Conservation (phyloP, 2,113 vertebrate genomes). For the Acanthochromis polyacanthus region DNA sequence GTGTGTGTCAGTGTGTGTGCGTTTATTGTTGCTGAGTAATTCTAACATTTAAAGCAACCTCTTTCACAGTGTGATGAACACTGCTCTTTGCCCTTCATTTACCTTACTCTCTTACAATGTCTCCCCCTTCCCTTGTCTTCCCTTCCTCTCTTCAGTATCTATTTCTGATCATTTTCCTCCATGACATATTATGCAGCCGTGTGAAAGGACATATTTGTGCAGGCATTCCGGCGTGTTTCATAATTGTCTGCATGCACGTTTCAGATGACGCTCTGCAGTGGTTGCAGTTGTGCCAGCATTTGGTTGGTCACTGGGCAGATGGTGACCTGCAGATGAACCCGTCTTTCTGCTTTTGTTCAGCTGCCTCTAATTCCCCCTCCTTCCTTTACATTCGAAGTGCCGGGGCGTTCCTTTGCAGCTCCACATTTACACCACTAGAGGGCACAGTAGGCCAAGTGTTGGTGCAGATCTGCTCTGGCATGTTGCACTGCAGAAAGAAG, state of each 20-base stretch:
- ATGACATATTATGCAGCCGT: slow-evolving; percentile 78
- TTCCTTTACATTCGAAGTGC: slow-evolving; percentile 57
- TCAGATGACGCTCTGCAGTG: slow-evolving; percentile 85
- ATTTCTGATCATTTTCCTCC: slow-evolving; percentile 52
- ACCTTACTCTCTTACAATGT: slow-evolving; percentile 49
- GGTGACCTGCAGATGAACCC: slow-evolving; percentile 93
- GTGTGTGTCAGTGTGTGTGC: not conserved
- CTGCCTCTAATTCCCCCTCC: slow-evolving; percentile 89
- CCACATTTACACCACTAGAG: slow-evolving; percentile 79
- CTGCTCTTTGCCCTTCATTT: slow-evolving; percentile 59
- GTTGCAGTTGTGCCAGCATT: slow-evolving; percentile 87
- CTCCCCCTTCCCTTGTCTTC: slow-evolving; percentile 17
- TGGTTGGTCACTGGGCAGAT: slow-evolving; percentile 89
- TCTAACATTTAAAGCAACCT: slow-evolving; percentile 36
- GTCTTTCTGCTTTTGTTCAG: slow-evolving; percentile 89
- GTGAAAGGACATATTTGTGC: slow-evolving; percentile 42
- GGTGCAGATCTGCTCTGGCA: slow-evolving; percentile 27
- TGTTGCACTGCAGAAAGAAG: slow-evolving; percentile 26
- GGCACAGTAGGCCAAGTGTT: slow-evolving; percentile 85
- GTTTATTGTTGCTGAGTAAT: slow-evolving; percentile 35
- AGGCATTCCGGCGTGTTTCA: slow-evolving; percentile 23
- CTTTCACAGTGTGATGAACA: slow-evolving; percentile 55
- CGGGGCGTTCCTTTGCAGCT: not conserved
- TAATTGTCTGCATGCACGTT: slow-evolving; percentile 61
- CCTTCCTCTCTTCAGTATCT: slow-evolving; percentile 32